Conservation (phyloP, 64 coral and sea anemone species). For the Platygyra sinensis region DNA sequence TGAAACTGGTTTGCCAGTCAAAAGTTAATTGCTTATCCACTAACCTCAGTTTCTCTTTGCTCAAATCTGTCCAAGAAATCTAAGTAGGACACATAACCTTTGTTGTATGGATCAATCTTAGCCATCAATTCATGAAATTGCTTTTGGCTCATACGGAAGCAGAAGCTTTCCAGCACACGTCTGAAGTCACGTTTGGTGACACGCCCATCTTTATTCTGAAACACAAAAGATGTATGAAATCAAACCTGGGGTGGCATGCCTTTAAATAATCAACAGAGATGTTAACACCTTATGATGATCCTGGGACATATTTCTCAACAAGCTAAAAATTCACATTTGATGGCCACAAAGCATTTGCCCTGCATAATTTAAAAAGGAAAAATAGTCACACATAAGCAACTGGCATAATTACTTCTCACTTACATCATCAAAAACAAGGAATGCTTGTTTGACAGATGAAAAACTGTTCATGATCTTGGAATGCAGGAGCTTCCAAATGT, state of each 20-base stretch:
- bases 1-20: too few relatives aligned
- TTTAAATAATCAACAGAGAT: not conserved
- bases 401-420: not conserved
- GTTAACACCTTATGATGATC: too few relatives aligned
- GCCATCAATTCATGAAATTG: constrained; percentile 90
- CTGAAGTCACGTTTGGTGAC: constrained; percentile 91
- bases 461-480: constrained; percentile 86
- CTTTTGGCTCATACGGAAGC: constrained; percentile 90
- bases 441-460: constrained; percentile 89
- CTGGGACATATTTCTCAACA: too few relatives aligned
- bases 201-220: constrained; percentile 95
- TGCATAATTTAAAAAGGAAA: too few relatives aligned
- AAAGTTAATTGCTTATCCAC: not conserved
- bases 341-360: too few relatives aligned
- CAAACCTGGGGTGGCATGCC: too few relatives aligned
- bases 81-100: constrained; percentile 91
- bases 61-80: constrained; percentile 96
- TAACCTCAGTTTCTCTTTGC: constrained; percentile 70
- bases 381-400: too few relatives aligned
- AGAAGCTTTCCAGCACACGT: constrained; percentile 90
- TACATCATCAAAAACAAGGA: constrained; percentile 99
- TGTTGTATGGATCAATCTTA: constrained; percentile 86
- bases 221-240: not conserved
- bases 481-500: constrained; percentile 88
- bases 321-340: too few relatives aligned